Conservation (phyloP, 2,113 vertebrate species). For the Periophthalmodon schlosseri region DNA sequence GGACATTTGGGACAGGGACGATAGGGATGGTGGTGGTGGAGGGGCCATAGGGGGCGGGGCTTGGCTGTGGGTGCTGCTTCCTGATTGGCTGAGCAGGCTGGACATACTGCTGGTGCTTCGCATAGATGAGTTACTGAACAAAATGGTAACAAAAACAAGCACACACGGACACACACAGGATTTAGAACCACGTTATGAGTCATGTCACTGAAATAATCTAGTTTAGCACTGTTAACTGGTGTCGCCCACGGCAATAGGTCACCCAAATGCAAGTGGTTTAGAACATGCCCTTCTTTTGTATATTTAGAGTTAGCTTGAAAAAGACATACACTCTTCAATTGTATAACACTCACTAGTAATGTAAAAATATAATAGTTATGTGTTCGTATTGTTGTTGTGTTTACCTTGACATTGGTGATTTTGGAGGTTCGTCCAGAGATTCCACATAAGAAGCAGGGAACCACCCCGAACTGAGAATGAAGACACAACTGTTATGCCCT, state of each 20-base stretch:
- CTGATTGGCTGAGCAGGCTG: constrained; percentile 40
- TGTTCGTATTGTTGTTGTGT: neutral
- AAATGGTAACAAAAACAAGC: neutral
- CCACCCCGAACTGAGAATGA: constrained; percentile 73
- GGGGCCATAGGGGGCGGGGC: constrained; percentile 53
- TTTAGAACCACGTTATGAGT: neutral
- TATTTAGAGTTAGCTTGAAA: neutral
- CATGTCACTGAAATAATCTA: constrained; percentile 13
- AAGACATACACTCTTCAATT: neutral
- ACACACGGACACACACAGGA: neutral
- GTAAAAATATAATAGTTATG: neutral
- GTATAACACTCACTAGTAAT: neutral
- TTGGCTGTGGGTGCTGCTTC: constrained; percentile 16
- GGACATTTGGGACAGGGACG: neutral
- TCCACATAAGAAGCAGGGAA: constrained; percentile 74
- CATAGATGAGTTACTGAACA: constrained; percentile 11
- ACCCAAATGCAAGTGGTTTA: constrained; percentile 66
- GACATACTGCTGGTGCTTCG: constrained; percentile 56
- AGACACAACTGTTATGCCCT: neutral
- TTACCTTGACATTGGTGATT: constrained; percentile 52
- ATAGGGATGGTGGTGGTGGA: constrained; percentile 17
- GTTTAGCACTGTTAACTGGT: constrained; percentile 3
- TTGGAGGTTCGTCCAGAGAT: constrained; percentile 46
- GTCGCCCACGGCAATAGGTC: constrained; percentile 61
- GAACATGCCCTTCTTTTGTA: constrained; percentile 53